Evolutionary conservation across 2,888 invertebrate species (phyloP), one percentile per base, ranked within the genome.

Genomic region (Trissonchulus latispiculum): DNA sequence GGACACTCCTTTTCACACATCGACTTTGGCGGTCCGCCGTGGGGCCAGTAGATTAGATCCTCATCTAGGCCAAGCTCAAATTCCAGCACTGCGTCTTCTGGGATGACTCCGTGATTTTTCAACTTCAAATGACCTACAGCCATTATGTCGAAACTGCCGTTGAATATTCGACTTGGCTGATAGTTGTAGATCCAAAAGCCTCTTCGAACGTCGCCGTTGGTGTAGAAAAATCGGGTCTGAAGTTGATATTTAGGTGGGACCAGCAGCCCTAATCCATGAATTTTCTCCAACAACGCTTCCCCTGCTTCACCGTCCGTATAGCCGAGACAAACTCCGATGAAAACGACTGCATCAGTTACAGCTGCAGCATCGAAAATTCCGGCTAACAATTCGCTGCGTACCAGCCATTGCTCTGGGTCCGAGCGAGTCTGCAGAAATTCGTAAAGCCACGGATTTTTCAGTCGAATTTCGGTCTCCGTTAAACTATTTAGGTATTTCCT

Each of bases 1-100:
- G n/a, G 33, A 70, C 70, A 70, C n/a, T 70, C 70, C 8, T 33
- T 15, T 23, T 37, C 48, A 31, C 70, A 70, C 23, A 18, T 70
- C 29, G 70, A 70, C 15, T 3, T 2, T 8, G 48, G 48, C 48
- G 48, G 48, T 8, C n/a, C 8, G 15, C 64, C 64, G 64, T 8
- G 31, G 28, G 64, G 64, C 64, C 64, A 62, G 23, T 48, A 48
- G 23, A 48, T n/a, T n/a, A n/a, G n/a, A n/a, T n/a, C n/a, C n/a
- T n/a, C n/a, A n/a, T n/a, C n/a, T n/a, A n/a, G n/a, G n/a, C n/a
- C n/a, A n/a, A n/a, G n/a, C n/a, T n/a, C n/a, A n/a, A n/a, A n/a
- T n/a, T n/a, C n/a, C n/a, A n/a, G n/a, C n/a, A n/a, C n/a, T n/a
- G n/a, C n/a, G n/a, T n/a, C n/a, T n/a, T n/a, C n/a, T n/a, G n/a